Evolutionary conservation across 2,113 vertebrate genomes (phyloP), one percentile per base, ranked within the genome.

Genomic region (Maccullochella peelii): DNA sequence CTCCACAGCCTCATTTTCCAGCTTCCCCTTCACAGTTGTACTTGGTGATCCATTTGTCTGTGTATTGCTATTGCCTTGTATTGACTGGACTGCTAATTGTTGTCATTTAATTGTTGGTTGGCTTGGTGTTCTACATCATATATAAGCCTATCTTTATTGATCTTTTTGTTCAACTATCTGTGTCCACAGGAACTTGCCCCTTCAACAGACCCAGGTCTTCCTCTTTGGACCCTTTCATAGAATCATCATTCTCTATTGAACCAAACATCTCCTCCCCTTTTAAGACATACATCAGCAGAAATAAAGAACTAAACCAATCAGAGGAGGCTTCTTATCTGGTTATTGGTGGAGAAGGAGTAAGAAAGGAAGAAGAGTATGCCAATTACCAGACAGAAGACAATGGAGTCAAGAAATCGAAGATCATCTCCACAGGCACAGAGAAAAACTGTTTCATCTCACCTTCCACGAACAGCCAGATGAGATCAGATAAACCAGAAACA

Each of bases 11-110:
- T 88, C 97, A 97, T 97, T 86, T 88, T 94, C 94, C 93, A 96
- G 93, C 95, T 94, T 91, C 91, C 94, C 91, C 92, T 91, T 96
- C 96, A 96, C 94, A 79, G 89, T 94, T 83, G 91, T 96, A 91
- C 93, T 93, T 95, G 91, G 94, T 96, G 96, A 95, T 96, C 93
- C 98, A 99, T 99, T 95, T 95, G 97, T 98, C 94, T 93, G 87
- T 96, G 96, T 97, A 95, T 94, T 92, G 87, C 82, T 82, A 88
- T 78, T 92, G 85, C 73, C 82, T 91, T 94, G 93, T 92, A 84
- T 90, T 92, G 85, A 84, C 77, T 93, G 90, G 52, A 80, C 59
- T 78, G 87, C 91, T 86, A 81, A 67, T 86, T 89, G 89, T 93
- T 84, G 63, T 87, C 75, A 61, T 86, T 78, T 67, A 44, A 55